These are phyloP conservation scores for Neodon shergylaensis DNA, from an alignment of 2,113 vertebrate species.

Conservation along the genomic window DNA sequence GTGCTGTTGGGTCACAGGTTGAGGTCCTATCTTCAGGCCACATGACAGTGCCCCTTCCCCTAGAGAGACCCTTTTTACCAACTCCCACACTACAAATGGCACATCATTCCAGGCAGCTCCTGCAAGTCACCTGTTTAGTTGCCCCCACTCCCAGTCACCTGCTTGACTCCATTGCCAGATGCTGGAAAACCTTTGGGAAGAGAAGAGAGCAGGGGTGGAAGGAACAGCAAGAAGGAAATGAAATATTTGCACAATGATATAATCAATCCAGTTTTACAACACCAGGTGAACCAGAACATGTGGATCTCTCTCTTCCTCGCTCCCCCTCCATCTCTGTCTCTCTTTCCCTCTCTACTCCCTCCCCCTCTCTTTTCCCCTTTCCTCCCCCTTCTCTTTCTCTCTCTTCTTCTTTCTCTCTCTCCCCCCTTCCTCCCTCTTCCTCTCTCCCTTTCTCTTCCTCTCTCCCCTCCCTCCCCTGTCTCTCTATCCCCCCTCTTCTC, in stretches of 20 bases:
- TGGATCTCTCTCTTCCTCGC: background rate
- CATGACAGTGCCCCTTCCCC: background rate
- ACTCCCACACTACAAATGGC: background rate
- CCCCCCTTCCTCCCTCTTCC: too few relatives aligned
- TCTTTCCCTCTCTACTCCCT: background rate
- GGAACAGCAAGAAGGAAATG: too few relatives aligned
- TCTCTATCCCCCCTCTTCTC: background rate
- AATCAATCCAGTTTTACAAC: background rate
- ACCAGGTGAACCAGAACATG: background rate
- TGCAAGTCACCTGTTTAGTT: too few relatives aligned
- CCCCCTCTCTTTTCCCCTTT: background rate
- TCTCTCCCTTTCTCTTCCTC: too few relatives aligned
- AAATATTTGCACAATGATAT: too few relatives aligned
- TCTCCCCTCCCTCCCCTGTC: too few relatives aligned
- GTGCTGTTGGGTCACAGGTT: background rate
- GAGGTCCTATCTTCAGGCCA: background rate
- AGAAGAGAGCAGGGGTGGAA: background rate
- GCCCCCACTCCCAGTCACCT: rapidly evolving
- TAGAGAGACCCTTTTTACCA: background rate
- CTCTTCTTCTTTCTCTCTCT: too few relatives aligned
- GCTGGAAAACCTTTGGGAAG: background rate
- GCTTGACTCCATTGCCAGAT: background rate
- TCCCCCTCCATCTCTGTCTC: background rate
- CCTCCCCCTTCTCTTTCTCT: too few relatives aligned
- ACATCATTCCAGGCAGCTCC: too few relatives aligned